phyloP scores from a whole-genome alignment of 2,113 vertebrate species.

The Silurus meridionalis region DNA sequence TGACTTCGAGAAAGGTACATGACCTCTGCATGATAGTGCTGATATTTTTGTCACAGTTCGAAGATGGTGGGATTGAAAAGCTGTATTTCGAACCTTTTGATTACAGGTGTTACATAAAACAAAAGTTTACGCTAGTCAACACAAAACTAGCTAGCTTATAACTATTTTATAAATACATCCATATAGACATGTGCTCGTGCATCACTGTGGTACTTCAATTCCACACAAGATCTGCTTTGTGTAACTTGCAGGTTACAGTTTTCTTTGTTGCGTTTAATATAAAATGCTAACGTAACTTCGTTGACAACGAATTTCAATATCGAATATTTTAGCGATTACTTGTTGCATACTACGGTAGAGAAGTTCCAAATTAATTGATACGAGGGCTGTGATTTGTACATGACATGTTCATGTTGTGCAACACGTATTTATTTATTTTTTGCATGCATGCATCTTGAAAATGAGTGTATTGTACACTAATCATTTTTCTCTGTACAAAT shows the following conservation, averaged over 20 bases:
- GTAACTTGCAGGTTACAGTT: no score
- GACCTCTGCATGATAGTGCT: neutral
- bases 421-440: neutral
- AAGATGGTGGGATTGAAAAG: neutral
- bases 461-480: neutral
- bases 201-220: no score
- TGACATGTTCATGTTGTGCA: neutral
- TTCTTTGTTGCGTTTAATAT: no score
- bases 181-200: no score
- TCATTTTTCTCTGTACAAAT: neutral
- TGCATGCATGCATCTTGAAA: neutral
- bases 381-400: neutral
- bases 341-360: neutral
- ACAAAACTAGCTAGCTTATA: no score
- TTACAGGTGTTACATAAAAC: no score
- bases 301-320: no score
- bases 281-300: no score
- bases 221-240: no score
- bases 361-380: neutral
- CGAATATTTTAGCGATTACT: no score
- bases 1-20: conserved; percentile 92
- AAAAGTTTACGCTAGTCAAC: no score
- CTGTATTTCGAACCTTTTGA: neutral
- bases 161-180: no score
- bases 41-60: neutral